Percentiles rank a stretch among this genome's conserved stretches.
Conservation (phyloP, 2,888 invertebrate genomes). For the Sinohyriopsis cumingii region DNA sequence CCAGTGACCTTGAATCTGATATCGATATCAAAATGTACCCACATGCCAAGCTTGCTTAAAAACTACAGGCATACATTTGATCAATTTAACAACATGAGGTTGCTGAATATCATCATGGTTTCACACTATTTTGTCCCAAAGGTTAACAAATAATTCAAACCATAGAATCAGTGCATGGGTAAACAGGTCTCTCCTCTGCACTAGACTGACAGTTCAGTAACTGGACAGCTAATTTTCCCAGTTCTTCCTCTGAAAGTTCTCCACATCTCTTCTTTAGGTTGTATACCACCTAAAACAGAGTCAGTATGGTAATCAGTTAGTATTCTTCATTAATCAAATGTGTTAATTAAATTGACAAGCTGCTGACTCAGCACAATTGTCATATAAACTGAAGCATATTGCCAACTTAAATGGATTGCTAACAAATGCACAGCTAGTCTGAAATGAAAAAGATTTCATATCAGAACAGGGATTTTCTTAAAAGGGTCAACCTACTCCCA, state of each 20-base stretch:
- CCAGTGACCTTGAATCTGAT: too few relatives aligned
- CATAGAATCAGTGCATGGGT: conserved; percentile 79
- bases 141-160: conserved; percentile 57
- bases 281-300: conserved; percentile 75
- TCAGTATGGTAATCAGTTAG: too few relatives aligned
- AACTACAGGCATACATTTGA: background rate
- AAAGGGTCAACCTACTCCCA: too few relatives aligned
- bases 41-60: background rate
- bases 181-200: conserved; percentile 77
- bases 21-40: too few relatives aligned
- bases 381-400: too few relatives aligned
- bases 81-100: background rate
- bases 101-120: background rate
- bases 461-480: too few relatives aligned
- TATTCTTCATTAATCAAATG: too few relatives aligned
- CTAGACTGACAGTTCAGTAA: conserved; percentile 81
- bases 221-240: conserved; percentile 80
- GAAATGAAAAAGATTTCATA: too few relatives aligned
- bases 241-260: conserved; percentile 78
- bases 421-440: too few relatives aligned
- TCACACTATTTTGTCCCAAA: background rate
- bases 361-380: too few relatives aligned
- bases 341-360: too few relatives aligned
- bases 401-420: too few relatives aligned
- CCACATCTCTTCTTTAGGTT: conserved; percentile 77